Evolutionary conservation across 2,888 invertebrate genomes (phyloP).

Genomic region (Polydrusus pterygomalis): DNA sequence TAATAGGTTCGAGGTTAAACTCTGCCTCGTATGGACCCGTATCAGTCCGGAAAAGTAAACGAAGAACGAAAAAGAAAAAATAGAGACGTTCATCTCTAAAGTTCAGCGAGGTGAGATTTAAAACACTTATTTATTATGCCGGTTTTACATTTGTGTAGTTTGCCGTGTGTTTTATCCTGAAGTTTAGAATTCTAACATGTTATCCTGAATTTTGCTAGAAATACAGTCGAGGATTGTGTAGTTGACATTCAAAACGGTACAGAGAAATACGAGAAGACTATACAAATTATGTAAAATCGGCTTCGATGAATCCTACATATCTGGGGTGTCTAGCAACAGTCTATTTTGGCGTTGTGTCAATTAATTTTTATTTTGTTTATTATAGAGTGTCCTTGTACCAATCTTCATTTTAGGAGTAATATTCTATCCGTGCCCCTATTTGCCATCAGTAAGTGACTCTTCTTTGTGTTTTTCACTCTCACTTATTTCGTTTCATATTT

Average conservation of each 20-base stretch:
- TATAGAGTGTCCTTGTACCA: no score
- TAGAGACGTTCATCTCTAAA: neutral
- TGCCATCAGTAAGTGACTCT: no score
- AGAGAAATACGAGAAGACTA: neutral
- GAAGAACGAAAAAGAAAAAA: slow-evolving; percentile 20
- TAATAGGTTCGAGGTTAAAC: slow-evolving; percentile 30
- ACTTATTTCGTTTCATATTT: no score
- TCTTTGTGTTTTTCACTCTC: no score
- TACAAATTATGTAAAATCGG: neutral
- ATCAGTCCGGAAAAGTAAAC: slow-evolving; percentile 15
- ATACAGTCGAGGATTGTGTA: neutral
- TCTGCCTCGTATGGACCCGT: slow-evolving; percentile 20
- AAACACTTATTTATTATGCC: neutral
- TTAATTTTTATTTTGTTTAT: no score
- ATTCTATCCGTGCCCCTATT: no score
- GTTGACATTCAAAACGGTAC: neutral
- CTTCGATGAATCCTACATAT: neutral
- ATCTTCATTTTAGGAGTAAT: no score
- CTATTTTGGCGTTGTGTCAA: no score
- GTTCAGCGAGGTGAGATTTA: slow-evolving; percentile 16
- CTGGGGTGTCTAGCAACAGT: neutral
- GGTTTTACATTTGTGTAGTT: neutral
- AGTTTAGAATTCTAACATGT: no score
- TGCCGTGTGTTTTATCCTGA: neutral
- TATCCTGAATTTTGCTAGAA: no score